phyloP scores from a whole-genome alignment of 2,797 vertebrate genomes.

The Smutsia temminckii region DNA sequence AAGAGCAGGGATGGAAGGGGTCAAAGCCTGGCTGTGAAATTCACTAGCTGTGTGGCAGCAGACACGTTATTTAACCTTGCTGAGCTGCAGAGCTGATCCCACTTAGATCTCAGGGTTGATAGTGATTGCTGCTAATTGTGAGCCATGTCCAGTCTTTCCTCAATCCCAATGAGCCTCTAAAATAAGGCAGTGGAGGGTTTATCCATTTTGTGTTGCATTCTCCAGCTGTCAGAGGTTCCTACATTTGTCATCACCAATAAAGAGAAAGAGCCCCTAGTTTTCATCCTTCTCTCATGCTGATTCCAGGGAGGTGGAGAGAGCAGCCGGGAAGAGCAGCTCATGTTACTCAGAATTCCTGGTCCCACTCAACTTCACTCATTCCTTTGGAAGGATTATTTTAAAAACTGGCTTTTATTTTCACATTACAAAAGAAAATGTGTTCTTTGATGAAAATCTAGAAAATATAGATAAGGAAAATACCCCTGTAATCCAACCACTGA shows the following conservation, averaged over 20 bases:
- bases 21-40: not conserved
- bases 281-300: not conserved
- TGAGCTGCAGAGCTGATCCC: not conserved
- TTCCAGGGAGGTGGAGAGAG: not conserved
- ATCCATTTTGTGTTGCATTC: not conserved
- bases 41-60: not conserved
- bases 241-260: not conserved
- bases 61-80: not conserved
- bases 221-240: not conserved
- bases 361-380: not conserved
- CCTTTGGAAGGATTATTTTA: not conserved
- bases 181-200: not conserved
- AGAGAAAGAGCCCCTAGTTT: not conserved
- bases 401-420: not conserved
- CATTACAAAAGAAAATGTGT: not conserved
- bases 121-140: not conserved
- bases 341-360: not conserved
- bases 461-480: not conserved
- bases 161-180: not conserved
- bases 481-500: not conserved
- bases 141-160: not conserved
- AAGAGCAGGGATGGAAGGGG: not conserved
- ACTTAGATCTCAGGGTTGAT: not conserved
- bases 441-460: not conserved
- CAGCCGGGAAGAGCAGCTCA: not conserved